Evolutionary conservation across 2,888 invertebrate species (phyloP), one percentile per base, ranked within the genome.

Genomic region (Caenorhabditis macrosperma): DNA sequence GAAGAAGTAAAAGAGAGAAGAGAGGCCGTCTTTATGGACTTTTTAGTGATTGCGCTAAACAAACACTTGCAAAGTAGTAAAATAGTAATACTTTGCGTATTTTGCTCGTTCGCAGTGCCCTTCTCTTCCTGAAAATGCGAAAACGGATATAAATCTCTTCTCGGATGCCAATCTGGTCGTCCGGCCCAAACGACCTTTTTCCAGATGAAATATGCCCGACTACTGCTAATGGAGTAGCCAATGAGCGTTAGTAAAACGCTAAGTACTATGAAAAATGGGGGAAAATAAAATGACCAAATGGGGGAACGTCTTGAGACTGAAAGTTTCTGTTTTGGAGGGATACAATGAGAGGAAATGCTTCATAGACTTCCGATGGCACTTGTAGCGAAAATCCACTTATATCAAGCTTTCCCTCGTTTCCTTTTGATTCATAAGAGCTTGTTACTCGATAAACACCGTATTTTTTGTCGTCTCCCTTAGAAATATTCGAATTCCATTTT

Each of bases 141-240:
- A 72, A 74, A 74, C 57, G 64, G 64, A 74, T 74, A 64, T 74
- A 74, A 74, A 74, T 74, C 74, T 63, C 38, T 60, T 30, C 50
- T 57, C 30, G 22, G 48, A 10, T 22, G 48, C 46, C 60, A 41
- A 50, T 60, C 17, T 52, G 44, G 52, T 52, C 41, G n/a, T n/a
- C 57, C 30, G 30, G 22, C 24, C 33, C 20, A 61, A 55, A 71
- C 35, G 44, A 52, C 50, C 50, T 48, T 28, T 33, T 22, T 35
- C 55, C 30, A 46, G 60, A 26, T 60, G 60, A 60, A 69, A 69
- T 52, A 55, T 55, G 52, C 22, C 38, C 1, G 17, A 44, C 26
- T 12, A 50, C 50, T 57, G n/a, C 48, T 24, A 63, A 35, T 57
- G 24, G 38, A 33, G 22, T 15, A 55, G 30, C n/a, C n/a, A 54